phyloP scores from a whole-genome alignment of 1,140 invertebrate genomes.

The Physella acuta region DNA sequence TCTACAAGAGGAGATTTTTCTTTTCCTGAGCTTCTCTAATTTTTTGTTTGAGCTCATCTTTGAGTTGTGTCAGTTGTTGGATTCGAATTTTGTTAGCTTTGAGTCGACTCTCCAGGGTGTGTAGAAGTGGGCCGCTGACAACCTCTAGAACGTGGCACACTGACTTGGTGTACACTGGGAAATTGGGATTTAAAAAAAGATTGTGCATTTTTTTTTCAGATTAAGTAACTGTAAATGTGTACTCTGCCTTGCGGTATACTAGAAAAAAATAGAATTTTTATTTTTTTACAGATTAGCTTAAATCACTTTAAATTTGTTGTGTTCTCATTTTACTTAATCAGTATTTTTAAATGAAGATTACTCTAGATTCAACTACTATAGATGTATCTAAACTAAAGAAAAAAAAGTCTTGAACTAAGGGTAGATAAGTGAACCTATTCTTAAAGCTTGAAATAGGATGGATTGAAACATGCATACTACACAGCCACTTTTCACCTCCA shows the following conservation, averaged over 20 bases:
- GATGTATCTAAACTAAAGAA: no score
- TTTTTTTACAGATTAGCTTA: no score
- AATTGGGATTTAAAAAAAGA: no score
- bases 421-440: no score
- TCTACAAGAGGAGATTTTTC: background rate
- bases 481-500: no score
- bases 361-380: no score
- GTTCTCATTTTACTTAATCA: no score
- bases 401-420: no score
- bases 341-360: no score
- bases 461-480: no score
- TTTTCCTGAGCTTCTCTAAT: conserved; percentile 24
- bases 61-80: conserved; percentile 37
- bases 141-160: conserved; percentile 66
- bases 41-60: conserved; percentile 35
- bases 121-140: conserved; percentile 64
- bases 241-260: background rate
- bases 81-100: conserved; percentile 57
- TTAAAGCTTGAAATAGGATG: no score
- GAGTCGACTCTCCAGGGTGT: conserved; percentile 62
- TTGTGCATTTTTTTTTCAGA: background rate
- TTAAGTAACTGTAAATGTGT: background rate
- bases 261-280: background rate
- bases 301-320: no score
- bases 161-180: conserved; percentile 64